These are phyloP conservation scores for Sitta carolinensis DNA, from an alignment of 2,797 vertebrate genomes.

Conservation along the genomic window DNA sequence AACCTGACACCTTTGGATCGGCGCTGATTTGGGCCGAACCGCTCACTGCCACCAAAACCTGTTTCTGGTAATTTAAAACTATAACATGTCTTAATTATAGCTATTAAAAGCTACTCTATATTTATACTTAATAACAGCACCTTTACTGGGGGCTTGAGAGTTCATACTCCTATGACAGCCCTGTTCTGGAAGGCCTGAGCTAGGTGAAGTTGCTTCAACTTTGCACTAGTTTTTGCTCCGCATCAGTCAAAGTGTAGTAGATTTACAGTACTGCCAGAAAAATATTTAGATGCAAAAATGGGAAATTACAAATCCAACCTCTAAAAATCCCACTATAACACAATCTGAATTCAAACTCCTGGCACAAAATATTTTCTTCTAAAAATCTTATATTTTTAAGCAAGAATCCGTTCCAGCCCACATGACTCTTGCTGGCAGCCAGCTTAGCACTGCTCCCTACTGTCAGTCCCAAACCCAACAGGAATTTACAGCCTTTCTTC, in stretches of 20 bases:
- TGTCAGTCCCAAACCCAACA: constrained; percentile 52
- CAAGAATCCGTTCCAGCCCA: not conserved
- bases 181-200: not conserved
- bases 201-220: not conserved
- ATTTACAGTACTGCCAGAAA: not conserved
- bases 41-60: not conserved
- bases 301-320: not conserved
- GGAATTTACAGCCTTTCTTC: constrained; percentile 19
- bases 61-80: constrained; percentile 11
- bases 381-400: constrained; percentile 16
- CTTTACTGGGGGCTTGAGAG: constrained; percentile 41
- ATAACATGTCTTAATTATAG: constrained; percentile 46
- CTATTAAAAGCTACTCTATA: constrained; percentile 44
- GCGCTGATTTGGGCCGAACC: rapidly evolving
- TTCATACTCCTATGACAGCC: not conserved
- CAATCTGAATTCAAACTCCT: not conserved
- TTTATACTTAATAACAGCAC: constrained; percentile 52
- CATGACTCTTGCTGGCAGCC: constrained; percentile 27
- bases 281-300: not conserved
- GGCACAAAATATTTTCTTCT: constrained; percentile 12
- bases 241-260: not conserved
- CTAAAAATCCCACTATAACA: not conserved
- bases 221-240: not conserved
- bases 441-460: constrained; percentile 65
- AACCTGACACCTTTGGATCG: rapidly evolving